A percentile compares a stretch with the other conserved stretches of the same genome.
Evolutionary conservation across 2,113 vertebrate genomes (phyloP).

Genomic region (Periophthalmodon schlosseri): DNA sequence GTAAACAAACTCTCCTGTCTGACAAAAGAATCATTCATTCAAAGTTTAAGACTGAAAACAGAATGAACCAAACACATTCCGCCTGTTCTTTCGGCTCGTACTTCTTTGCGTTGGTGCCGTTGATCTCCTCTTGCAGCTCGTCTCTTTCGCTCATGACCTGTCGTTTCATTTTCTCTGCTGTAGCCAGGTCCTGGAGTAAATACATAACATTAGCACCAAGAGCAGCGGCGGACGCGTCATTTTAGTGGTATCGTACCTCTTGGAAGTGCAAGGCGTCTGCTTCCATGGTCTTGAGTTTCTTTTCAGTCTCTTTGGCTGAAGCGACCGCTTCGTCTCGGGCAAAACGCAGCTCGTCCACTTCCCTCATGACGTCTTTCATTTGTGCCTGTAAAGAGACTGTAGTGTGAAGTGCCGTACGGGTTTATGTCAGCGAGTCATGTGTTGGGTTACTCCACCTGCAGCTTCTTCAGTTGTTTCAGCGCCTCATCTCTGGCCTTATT

Average conservation of each 20-base stretch:
- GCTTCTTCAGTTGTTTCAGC: conserved; percentile 90
- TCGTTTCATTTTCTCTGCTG: conserved; percentile 87
- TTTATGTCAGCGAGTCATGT: not conserved
- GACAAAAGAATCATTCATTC: too few relatives aligned
- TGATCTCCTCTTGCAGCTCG: conserved; percentile 93
- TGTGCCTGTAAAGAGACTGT: conserved; percentile 76
- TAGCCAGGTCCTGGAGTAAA: conserved; percentile 85
- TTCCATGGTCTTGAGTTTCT: conserved; percentile 92
- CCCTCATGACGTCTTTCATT: conserved; percentile 89
- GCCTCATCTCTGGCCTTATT: conserved; percentile 93
- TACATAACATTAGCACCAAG: not conserved
- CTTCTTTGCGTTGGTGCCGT: conserved; percentile 87
- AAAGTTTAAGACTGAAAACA: too few relatives aligned
- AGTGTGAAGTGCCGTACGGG: not conserved
- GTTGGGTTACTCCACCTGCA: conserved; percentile 80
- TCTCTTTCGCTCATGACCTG: conserved; percentile 92
- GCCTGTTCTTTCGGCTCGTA: conserved; percentile 56
- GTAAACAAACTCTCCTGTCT: too few relatives aligned
- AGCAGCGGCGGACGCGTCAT: not conserved
- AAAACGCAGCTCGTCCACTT: conserved; percentile 88
- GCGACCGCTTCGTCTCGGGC: conserved; percentile 90
- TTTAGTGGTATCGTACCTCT: conserved; percentile 81
- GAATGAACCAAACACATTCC: too few relatives aligned
- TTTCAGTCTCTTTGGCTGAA: conserved; percentile 90
- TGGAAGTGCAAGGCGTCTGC: conserved; percentile 89